Evolutionary conservation across 2,888 invertebrate genomes (phyloP), one percentile per base, ranked within the genome.

Genomic region (Pegoplata infirma): DNA sequence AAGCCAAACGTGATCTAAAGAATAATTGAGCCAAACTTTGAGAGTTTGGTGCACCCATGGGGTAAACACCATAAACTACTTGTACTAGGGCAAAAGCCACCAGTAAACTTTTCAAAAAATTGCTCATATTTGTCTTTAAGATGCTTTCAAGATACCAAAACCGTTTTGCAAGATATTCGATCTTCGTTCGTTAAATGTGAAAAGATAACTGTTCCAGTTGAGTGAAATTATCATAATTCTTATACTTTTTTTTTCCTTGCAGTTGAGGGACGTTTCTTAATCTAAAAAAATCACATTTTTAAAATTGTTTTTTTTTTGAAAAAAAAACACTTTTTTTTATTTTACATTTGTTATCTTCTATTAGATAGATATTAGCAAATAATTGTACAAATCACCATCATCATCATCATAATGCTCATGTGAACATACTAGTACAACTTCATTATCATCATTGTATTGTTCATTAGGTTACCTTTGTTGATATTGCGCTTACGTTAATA

Each of bases 21-120:
- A 86, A 84, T 19, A 87, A 73, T 4, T 81, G 82, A 1, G 86
- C 83, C 17, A 87, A 77, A 3, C 85, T 84, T 40, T 86, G 85
- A 56, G 82, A 80, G 0, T 81, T 83, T 51, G 71, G 25, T 0
- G 49, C 19, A 10, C 53, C 40, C 25, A 7, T 23, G 10, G 69
- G 53, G 12, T 53, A 58, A 0, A 23, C 32, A 4, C 16, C 56
- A 25, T 19, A 17, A 36, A 10, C n/a, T n/a, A 25, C 19, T 10
- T 67, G 59, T 8, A 71, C n/a, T 2, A 75, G 47, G n/a, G 16
- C 44, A 49, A 21, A 61, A 28, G 36, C 17, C 25, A 67, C 25
- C 1, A 78, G 19, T 10, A 53, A 46, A 46, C 3, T 46, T 14
- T 17, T 59, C 28, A 25, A 32, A 5, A 77, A 14, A 10, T 14